Conservation (phyloP, 2,797 vertebrate species). For the Eidolon dupreanum region DNA sequence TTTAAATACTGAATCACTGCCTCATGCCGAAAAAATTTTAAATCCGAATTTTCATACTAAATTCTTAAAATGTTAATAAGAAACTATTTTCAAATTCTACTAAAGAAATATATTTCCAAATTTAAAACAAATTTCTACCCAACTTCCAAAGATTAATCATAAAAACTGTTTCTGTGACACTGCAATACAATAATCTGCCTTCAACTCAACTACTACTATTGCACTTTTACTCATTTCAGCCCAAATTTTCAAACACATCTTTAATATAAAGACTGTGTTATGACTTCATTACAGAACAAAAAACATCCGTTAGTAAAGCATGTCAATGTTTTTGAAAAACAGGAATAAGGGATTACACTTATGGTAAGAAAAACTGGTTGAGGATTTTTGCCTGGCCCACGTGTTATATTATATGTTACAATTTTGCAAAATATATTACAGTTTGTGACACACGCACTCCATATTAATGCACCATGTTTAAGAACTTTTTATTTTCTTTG, state of each 20-base stretch:
- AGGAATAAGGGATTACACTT: not conserved
- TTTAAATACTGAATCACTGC: not conserved
- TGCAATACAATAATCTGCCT: not conserved
- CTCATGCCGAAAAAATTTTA: not conserved
- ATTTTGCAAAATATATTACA: not conserved
- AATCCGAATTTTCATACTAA: not conserved
- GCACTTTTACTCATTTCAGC: not conserved
- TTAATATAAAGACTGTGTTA: not conserved
- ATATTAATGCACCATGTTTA: not conserved
- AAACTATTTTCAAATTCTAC: slow-evolving; percentile 40
- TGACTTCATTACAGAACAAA: not conserved
- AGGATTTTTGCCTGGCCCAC: not conserved
- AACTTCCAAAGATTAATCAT: not conserved
- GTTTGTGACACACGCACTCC: not conserved
- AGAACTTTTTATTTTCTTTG: slow-evolving; percentile 1
- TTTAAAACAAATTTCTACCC: slow-evolving; percentile 38
- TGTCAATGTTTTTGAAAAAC: not conserved
- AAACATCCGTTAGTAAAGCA: slow-evolving; percentile 23
- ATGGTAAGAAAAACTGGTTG: not conserved
- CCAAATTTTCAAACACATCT: slow-evolving; percentile 13
- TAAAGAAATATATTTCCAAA: slow-evolving; percentile 10
- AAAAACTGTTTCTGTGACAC: not conserved
- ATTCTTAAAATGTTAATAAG: slow-evolving; percentile 17
- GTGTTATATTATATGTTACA: not conserved
- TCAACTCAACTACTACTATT: not conserved